These are phyloP conservation scores for Thereva nobilitata DNA, from an alignment of 2,888 invertebrate genomes.

Conservation along the genomic window DNA sequence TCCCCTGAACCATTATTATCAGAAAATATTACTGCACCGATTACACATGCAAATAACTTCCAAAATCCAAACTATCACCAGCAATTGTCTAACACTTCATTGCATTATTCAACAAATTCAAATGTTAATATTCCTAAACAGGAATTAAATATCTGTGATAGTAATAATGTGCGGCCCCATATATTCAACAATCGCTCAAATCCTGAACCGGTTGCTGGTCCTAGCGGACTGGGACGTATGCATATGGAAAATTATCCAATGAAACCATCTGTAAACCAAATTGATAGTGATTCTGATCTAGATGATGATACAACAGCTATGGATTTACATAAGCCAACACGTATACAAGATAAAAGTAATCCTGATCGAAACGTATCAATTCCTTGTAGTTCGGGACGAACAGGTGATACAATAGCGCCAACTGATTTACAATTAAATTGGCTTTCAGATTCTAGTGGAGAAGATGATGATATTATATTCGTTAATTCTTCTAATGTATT, in stretches of 20 bases:
- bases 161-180: constrained; percentile 12
- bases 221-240: constrained; percentile 41
- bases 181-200: background rate
- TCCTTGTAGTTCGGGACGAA: background rate
- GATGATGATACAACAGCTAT: constrained; percentile 38
- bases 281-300: constrained; percentile 39
- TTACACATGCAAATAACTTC: constrained; percentile 4
- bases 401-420: constrained; percentile 62
- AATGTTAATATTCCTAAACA: constrained; percentile 9
- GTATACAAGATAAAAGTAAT: background rate
- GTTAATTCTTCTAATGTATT: constrained; percentile 53
- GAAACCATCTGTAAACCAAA: constrained; percentile 13
- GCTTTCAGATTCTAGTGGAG: constrained; percentile 66
- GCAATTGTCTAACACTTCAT: background rate
- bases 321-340: constrained; percentile 23
- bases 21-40: constrained; percentile 15
- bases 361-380: background rate
- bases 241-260: constrained; percentile 6
- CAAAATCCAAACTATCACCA: constrained; percentile 17
- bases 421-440: constrained; percentile 80
- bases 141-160: constrained; percentile 26
- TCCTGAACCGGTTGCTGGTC: constrained; percentile 41
- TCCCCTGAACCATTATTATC: background rate
- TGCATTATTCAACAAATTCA: background rate
- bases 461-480: constrained; percentile 65